Evolutionary conservation across 2,888 invertebrate species (phyloP), one percentile per base, ranked within the genome.

Genomic region (Physocephala rufipes): DNA sequence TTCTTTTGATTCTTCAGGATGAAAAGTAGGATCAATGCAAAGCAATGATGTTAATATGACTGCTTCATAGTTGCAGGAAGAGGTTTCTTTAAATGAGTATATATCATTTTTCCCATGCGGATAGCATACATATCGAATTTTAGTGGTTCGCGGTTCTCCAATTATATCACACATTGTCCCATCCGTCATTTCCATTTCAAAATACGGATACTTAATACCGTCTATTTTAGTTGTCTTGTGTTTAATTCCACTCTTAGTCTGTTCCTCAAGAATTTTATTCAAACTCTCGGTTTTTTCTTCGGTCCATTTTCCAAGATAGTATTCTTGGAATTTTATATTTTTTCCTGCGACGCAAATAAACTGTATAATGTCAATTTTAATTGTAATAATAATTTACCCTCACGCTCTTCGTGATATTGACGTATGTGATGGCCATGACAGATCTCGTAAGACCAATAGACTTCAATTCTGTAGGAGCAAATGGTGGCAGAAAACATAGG

Each of bases 401-500:
- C 97, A 77, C 95, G 90, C 79, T 96, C 96, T 83, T 99, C 98
- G 84, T 99, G 98, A 84, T 95, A 99, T 84, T 99, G 99, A 30
- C 95, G 89, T 2, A 99, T 90, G 84, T 93, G 93, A 78, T 91
- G 89, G 0, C 97, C 97, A 86, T 98, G 98, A 80, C 98, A 98
- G 43, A 98, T 90, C 86, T 98, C 97, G 84, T 98, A 98, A 0
- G 95, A 95, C 98, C 98, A 98, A 82, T 96, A 98, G 2, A 93
- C 91, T 82, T 96, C 96, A 65, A 95, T 86, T 75, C 95, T 89
- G 80, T 94, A 95, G 0, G 95, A 95, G 82, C 97, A 97, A 64
- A 91, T 90, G 76, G 91, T 90, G 78, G 93, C 91, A 1, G 88
- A 87, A 82, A 97, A 95, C 71, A 96, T 86, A 0, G 93, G 91